These are phyloP conservation scores for Stegodyphus dumicola DNA, from an alignment of 1,140 invertebrate genomes.

Conservation along the genomic window DNA sequence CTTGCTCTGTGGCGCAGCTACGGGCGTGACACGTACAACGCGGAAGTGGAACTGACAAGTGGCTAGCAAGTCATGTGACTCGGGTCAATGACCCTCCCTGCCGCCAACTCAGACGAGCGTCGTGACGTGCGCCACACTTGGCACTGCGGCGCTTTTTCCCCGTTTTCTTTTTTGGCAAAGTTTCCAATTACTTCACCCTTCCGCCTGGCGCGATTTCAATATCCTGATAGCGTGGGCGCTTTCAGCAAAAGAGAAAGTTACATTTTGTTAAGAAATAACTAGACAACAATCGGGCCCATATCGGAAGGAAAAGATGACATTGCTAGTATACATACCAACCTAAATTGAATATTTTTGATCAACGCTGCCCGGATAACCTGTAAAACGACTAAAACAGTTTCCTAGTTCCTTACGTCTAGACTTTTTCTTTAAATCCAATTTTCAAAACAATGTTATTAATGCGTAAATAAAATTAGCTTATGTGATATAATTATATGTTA, in stretches of 20 bases:
- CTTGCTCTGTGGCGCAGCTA: neutral
- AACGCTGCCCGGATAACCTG: too few relatives aligned
- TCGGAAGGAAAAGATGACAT: too few relatives aligned
- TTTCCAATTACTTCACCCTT: neutral
- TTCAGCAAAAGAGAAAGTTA: neutral
- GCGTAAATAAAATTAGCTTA: too few relatives aligned
- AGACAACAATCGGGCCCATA: too few relatives aligned
- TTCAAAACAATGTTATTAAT: too few relatives aligned
- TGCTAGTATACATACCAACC: too few relatives aligned
- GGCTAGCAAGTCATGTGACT: conserved; percentile 25
- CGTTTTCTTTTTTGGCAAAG: conserved; percentile 12
- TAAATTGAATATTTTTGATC: too few relatives aligned
- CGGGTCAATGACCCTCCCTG: conserved; percentile 23
- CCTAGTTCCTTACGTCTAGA: too few relatives aligned
- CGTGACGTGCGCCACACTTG: conserved; percentile 25
- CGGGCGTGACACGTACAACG: conserved; percentile 35
- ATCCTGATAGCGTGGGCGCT: neutral
- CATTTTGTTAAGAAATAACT: neutral
- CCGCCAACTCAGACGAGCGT: too few relatives aligned
- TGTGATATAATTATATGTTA: too few relatives aligned
- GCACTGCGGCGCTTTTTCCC: conserved; percentile 10
- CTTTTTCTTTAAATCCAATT: too few relatives aligned
- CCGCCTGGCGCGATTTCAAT: conserved; percentile 36
- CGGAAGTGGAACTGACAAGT: conserved; percentile 42
- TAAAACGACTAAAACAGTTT: too few relatives aligned